Percentiles rank a stretch among this genome's conserved stretches.
phyloP scores from a whole-genome alignment of 2,888 invertebrate species.

The Petrolisthes cinctipes region DNA sequence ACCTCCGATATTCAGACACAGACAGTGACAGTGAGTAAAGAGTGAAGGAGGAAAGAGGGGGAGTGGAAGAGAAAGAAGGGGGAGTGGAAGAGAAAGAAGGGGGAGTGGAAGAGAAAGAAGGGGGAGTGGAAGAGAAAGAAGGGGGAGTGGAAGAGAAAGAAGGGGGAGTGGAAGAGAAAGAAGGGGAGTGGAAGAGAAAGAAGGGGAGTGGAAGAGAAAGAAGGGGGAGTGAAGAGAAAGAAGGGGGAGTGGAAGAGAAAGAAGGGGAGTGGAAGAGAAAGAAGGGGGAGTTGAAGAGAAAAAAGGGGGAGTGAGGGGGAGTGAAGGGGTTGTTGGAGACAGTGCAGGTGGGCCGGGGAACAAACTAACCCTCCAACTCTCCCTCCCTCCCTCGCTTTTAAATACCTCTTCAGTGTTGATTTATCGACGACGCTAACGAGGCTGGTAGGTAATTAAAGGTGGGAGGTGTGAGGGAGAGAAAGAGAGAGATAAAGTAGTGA shows the following conservation, averaged over 20 bases:
- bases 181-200: conserved; percentile 1
- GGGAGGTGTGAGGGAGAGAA: neutral
- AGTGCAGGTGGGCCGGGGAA: conserved; percentile 21
- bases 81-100: neutral
- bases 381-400: conserved; percentile 8
- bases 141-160: neutral
- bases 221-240: neutral
- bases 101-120: neutral
- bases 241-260: too few relatives aligned
- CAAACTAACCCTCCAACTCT: too few relatives aligned
- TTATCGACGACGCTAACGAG: conserved; percentile 33
- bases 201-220: neutral
- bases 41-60: neutral
- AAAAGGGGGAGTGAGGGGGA: too few relatives aligned
- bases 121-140: neutral
- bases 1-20: too few relatives aligned
- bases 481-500: neutral
- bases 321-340: neutral
- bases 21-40: neutral
- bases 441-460: conserved; percentile 30
- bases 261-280: conserved; percentile 18
- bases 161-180: neutral
- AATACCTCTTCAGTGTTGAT: conserved; percentile 31
- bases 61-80: neutral
- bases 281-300: neutral